Evolutionary conservation across 2,113 vertebrate genomes (phyloP), one percentile per base, ranked within the genome.

Genomic region (Conger conger): DNA sequence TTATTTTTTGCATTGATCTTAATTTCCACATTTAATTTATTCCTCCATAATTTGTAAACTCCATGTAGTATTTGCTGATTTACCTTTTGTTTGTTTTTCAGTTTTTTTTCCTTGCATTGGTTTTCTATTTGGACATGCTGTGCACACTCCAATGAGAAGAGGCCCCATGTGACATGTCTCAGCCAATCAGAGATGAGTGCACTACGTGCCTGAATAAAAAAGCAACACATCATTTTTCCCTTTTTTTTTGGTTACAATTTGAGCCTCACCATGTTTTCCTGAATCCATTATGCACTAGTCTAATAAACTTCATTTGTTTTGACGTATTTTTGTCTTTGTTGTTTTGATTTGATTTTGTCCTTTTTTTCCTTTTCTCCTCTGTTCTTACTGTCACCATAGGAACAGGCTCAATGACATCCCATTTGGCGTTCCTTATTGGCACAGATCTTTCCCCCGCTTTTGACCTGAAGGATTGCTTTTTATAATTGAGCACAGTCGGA

Each of bases 1-100:
- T 95, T 93, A 33, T 73, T 73, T 33, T 27, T 27, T 63, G 20
- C 57, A 63, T 63, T 27, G 30, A n/a, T 33, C n/a, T 76, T 40
- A 18, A 79, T 81, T 85, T 82, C n/a, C 54, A 7, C 79, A 50
- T 33, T 81, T 81, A 53, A 50, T 50, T 53, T 53, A 33, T n/a
- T 27, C 6, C 38, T 53, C n/a, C 40, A 76, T 83, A 42, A 20
- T 33, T 42, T 84, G 23, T 18, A 4, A 23, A 35, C 20, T 80
- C 38, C 40, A 85, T 80, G 27, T 23, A 81, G 7, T 38, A n/a
- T 35, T 30, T 60, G 9, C 6, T 37, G 37, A 27, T 81, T 23
- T 20, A 11, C n/a, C n/a, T n/a, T n/a, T n/a, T 80, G 17, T 78
- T n/a, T n/a, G 9, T 84, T 84, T 76, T 40, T 53, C 30, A 27